Percentiles rank a stretch among this genome's conserved stretches.
Conservation (phyloP, 2,797 vertebrate species). For the Melanogrammus aeglefinus region DNA sequence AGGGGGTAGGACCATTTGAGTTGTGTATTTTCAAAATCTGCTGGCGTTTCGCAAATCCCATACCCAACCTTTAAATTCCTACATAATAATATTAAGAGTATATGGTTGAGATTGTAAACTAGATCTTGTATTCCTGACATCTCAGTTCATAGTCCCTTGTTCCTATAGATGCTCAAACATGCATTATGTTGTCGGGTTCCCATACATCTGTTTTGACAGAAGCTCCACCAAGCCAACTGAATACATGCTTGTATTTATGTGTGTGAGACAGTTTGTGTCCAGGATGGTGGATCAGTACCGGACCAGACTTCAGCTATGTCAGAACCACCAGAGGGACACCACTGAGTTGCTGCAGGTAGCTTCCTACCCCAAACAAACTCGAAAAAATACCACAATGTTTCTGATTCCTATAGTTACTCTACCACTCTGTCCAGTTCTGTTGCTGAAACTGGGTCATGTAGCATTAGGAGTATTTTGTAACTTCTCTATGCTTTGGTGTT, state of each 20-base stretch:
- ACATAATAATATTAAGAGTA: background rate
- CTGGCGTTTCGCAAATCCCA: no score
- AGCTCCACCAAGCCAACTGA: background rate
- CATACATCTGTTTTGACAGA: background rate
- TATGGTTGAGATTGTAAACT: background rate
- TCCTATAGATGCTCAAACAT: background rate
- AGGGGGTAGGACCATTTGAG: no score
- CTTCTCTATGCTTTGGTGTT: background rate
- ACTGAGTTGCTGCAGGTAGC: slow-evolving; percentile 69
- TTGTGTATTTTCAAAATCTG: no score
- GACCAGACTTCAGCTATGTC: slow-evolving; percentile 59
- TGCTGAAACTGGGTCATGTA: background rate
- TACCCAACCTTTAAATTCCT: no score
- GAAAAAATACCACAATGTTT: no score
- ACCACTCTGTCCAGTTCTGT: background rate
- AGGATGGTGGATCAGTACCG: slow-evolving; percentile 52
- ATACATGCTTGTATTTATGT: slow-evolving; percentile 16
- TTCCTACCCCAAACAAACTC: background rate
- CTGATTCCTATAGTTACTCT: background rate
- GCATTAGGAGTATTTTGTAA: background rate
- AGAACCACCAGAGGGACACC: slow-evolving; percentile 52
- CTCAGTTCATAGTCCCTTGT: no score
- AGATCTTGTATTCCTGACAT: no score
- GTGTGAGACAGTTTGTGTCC: slow-evolving; percentile 57
- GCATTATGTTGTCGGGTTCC: background rate